Base-by-base conservation (phyloP, 2,888 invertebrate species). In the Acrocyrtus sp. region DNA sequence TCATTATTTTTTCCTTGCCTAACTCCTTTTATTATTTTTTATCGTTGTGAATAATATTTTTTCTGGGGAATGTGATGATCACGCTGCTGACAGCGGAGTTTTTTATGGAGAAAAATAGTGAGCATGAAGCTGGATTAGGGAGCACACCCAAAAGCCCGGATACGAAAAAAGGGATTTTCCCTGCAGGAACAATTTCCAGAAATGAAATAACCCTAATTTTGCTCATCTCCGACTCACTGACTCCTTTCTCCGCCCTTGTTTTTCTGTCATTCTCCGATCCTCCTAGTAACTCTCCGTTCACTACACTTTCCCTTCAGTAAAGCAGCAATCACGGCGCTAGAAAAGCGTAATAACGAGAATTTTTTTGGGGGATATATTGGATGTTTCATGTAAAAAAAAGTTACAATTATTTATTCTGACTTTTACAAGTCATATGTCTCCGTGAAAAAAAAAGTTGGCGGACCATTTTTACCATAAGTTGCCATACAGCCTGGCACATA, bases 171-270 rank as follows among this genome's bases (percentile, higher is more conserved):
- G n/a, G 58, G 58, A 67, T 67, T 67, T n/a, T 67, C 67, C 67
- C 67, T 51, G 48, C 58, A 67, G 67, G 58, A 67, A 67, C 67
- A 67, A n/a, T 67, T 67, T 41, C 43, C 27, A 41, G 51, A 58
- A 67, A 67, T 58, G 58, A 45, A 26, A 67, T 58, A 41, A 22
- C 34, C 58, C 58, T 67, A 67, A 67, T 67, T 67, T 58, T 48
- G 27, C 43, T 51, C 34, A 53, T 34, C 5, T 34, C 5, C 34
- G 12, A 8, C 5, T 12, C 34, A 34, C 12, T 34, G 34, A 12
- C 12, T 34, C 12, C 34, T 34, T 34, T 34, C 34, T 34, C 6
- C 34, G 12, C 34, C 5, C 5, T 34, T 34, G 12, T 34, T 8
- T n/a, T 34, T 34, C 34, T 34, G 34, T 12, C 34, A 34, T n/a